phyloP scores from a whole-genome alignment of 2,113 vertebrate species.

The Charadrius vociferus region DNA sequence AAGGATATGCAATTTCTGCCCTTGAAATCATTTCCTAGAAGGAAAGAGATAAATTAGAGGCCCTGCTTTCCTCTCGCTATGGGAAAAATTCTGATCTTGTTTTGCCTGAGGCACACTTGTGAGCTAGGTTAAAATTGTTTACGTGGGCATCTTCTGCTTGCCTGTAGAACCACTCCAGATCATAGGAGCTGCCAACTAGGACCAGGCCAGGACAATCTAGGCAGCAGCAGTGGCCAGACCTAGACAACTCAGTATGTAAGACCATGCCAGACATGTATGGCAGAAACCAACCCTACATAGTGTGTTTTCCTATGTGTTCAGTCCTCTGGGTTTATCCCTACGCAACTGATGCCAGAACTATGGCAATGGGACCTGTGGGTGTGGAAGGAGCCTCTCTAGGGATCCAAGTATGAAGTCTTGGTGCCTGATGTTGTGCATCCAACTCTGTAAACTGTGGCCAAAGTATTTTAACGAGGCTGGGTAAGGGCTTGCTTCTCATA shows the following conservation, averaged over 20 bases:
- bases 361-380: neutral
- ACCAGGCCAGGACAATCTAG: neutral
- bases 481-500: conserved; percentile 50
- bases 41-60: conserved; percentile 28
- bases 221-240: neutral
- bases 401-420: neutral
- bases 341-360: neutral
- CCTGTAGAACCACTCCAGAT: neutral
- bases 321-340: neutral
- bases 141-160: neutral
- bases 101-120: neutral
- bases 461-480: conserved; percentile 28
- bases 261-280: neutral
- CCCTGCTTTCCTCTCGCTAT: neutral
- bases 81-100: neutral
- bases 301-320: neutral
- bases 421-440: neutral
- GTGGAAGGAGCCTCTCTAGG: neutral
- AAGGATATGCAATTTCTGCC: conserved; percentile 45
- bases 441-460: conserved; percentile 20
- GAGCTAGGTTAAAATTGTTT: neutral
- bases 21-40: conserved; percentile 60
- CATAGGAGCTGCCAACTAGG: accelerated
- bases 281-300: neutral
- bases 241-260: neutral